Conservation (phyloP, 2,113 vertebrate genomes). For the Pelvicachromis taeniatus region DNA sequence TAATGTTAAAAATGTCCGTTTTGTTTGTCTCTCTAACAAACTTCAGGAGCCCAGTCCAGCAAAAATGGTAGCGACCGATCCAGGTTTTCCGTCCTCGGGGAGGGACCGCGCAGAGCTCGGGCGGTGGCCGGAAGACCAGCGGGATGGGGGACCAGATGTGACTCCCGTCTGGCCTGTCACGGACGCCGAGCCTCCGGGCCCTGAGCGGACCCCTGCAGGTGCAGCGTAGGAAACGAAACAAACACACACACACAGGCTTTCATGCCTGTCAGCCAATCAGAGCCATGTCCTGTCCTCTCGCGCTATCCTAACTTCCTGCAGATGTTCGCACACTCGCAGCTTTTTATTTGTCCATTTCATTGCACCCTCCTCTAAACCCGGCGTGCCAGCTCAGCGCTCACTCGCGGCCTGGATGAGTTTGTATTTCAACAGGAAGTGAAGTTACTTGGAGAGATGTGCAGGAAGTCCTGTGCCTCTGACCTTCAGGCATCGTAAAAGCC, state of each 20-base stretch:
- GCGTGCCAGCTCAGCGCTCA: background rate
- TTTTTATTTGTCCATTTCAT: background rate
- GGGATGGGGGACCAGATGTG: background rate
- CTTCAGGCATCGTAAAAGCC: slow-evolving; percentile 24
- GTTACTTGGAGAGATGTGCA: background rate
- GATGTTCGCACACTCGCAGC: slow-evolving; percentile 33
- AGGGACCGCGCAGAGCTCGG: background rate
- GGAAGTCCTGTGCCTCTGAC: background rate
- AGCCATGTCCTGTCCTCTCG: slow-evolving; percentile 27
- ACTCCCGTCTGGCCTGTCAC: slow-evolving; percentile 30
- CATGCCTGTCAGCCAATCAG: background rate
- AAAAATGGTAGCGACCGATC: slow-evolving; percentile 59
- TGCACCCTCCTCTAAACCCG: background rate
- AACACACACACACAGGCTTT: slow-evolving; percentile 10
- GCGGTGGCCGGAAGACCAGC: slow-evolving; percentile 46
- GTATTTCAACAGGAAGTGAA: slow-evolving; percentile 9
- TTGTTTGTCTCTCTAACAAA: background rate
- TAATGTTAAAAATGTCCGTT: background rate
- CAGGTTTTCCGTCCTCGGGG: background rate
- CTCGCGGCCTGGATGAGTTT: background rate
- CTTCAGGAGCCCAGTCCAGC: slow-evolving; percentile 65
- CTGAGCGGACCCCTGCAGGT: slow-evolving; percentile 40
- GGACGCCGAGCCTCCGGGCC: background rate
- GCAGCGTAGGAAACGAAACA: slow-evolving; percentile 13
- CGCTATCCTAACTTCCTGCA: slow-evolving; percentile 29